Evolutionary conservation across 2,113 vertebrate genomes (phyloP), one percentile per base, ranked within the genome.

Genomic region (Grantiella picta): DNA sequence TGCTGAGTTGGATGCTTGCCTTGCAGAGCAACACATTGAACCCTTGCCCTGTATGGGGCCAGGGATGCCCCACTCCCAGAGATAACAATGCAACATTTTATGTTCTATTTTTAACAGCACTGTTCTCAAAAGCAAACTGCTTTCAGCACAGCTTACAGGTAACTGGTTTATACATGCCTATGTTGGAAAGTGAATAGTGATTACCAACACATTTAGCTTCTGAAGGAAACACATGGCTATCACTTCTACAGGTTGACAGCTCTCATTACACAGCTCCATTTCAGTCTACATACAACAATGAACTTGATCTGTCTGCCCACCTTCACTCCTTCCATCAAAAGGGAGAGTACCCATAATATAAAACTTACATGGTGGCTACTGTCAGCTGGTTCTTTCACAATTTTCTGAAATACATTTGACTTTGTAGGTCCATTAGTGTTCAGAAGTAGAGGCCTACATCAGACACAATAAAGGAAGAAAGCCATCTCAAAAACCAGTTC

Each of bases 341-440:
- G n/a, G 65, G 38, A 80, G 28, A 53, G 4, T 9, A 85, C 0
- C 3, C 12, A 12, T 38, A 57, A 85, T 2, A 75, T 36, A 47
- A 54, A 71, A 96, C 96, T 98, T 98, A 99, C 97, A 95, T 98
- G 98, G 97, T 98, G 98, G 76, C 94, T 98, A 94, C 95, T 98
- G 80, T 98, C 98, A 72, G 98, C 96, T 57, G 98, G 94, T 65
- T 99, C 99, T 92, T 99, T 99, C 69, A 98, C 98, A 90, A 99
- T 98, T 76, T 98, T 98, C 47, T 99, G 99, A 94, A 99, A 99
- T 64, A 98, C 98, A 93, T 99, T 99, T 1, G 99, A 95, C 97
- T 99, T 99, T 91, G 99, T 86, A 87, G 98, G 98, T 85, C 98
- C 99, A 54, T 98, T 99, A 92, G 98, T 98, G 95, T 99, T 99